phyloP scores from a whole-genome alignment of 2,888 invertebrate species.

The Habrosyne pyritoides region DNA sequence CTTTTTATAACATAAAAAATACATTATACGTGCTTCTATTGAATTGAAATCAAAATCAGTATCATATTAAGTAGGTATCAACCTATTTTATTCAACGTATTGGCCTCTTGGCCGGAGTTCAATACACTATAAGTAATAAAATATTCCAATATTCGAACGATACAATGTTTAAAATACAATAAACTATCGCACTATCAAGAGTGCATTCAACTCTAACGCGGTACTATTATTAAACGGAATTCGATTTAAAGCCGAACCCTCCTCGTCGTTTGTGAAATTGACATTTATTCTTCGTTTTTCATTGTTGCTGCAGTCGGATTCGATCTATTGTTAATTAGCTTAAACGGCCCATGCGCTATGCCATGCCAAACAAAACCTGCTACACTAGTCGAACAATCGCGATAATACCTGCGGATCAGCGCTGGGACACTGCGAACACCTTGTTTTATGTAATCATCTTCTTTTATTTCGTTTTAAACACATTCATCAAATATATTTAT shows the following conservation, averaged over 20 bases:
- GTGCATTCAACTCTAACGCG: conserved; percentile 80
- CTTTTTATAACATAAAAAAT: conserved; percentile 2
- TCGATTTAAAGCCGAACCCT: conserved; percentile 83
- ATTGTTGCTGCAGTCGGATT: conserved; percentile 79
- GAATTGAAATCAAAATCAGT: conserved; percentile 4
- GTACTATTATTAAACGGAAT: conserved; percentile 83
- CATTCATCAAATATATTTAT: conserved; percentile 6
- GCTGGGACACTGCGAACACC: neutral
- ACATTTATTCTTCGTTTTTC: conserved; percentile 84
- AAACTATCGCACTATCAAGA: conserved; percentile 77
- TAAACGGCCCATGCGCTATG: conserved; percentile 76
- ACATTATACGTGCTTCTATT: conserved; percentile 9
- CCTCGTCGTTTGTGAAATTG: conserved; percentile 83
- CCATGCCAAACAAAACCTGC: conserved; percentile 55
- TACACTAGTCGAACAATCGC: conserved; percentile 29
- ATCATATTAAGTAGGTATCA: conserved; percentile 8
- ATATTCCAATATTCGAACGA: conserved; percentile 47
- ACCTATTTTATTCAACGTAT: conserved; percentile 9
- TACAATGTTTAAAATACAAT: conserved; percentile 65
- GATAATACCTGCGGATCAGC: conserved; percentile 15
- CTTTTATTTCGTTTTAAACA: conserved; percentile 9
- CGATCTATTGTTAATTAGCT: conserved; percentile 83
- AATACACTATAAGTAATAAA: conserved; percentile 21
- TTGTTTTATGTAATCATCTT: neutral
- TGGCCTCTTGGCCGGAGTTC: conserved; percentile 6